Conservation (phyloP, 1,140 invertebrate genomes). For the Ostrea denselamellosa region DNA sequence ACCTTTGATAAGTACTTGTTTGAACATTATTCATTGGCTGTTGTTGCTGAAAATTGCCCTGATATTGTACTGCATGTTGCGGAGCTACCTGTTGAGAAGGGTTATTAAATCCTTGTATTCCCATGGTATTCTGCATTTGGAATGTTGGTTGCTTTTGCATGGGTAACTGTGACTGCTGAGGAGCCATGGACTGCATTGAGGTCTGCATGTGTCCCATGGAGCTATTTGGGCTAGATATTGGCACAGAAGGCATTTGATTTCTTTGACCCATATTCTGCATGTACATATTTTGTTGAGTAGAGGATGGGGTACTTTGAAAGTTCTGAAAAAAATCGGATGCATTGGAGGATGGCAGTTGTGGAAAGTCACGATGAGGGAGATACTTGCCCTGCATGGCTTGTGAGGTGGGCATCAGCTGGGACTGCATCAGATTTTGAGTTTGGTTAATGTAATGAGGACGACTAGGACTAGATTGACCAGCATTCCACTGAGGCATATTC, state of each 20-base stretch:
- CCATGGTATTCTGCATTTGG: conserved; percentile 52
- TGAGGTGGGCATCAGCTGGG: conserved; percentile 56
- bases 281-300: conserved; percentile 50
- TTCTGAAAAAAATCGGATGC: conserved; percentile 25
- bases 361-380: conserved; percentile 54
- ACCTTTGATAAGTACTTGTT: conserved; percentile 47
- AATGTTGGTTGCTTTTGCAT: conserved; percentile 46
- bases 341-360: conserved; percentile 46
- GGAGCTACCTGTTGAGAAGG: conserved; percentile 43
- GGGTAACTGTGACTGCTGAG: conserved; percentile 48
- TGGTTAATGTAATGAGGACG: conserved; percentile 51
- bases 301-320: conserved; percentile 39
- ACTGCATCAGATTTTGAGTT: conserved; percentile 35
- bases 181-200: conserved; percentile 1
- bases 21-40: conserved; percentile 49
- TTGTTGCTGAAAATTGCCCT: conserved; percentile 49
- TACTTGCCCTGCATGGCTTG: conserved; percentile 68
- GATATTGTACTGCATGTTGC: conserved; percentile 47
- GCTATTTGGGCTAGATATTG: conserved; percentile 57
- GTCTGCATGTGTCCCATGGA: conserved; percentile 57
- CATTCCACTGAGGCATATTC: conserved; percentile 55
- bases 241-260: conserved; percentile 57
- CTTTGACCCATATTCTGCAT: conserved; percentile 62
- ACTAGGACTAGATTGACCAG: conserved; percentile 54
- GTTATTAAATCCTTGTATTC: conserved; percentile 33